Base-by-base conservation (phyloP, 2,888 invertebrate genomes). In the Oscheius sp. region DNA sequence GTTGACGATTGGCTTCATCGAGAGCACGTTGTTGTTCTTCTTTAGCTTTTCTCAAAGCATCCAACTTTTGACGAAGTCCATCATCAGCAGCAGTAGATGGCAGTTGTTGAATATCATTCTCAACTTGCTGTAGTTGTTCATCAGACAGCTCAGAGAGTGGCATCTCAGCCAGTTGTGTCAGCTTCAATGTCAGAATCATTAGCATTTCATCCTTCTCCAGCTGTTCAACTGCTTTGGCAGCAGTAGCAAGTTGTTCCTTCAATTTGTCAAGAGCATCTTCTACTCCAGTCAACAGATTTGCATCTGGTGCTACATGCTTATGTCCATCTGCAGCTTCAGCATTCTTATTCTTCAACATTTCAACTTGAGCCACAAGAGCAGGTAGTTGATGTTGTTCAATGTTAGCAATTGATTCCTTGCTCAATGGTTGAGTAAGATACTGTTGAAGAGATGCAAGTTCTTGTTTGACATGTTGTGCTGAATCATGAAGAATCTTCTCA, bases 401-500 rank as follows among this genome's bases (percentile, higher is more conserved):
- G 38, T 41, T 50, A 3, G 38, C 50, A 51, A 62, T 50, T 17
- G 41, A 26, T 0, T 61, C 62, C 41, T 36, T 33, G 49, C 41
- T 67, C 20, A 33, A 44, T 32, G 69, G 63, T 38, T 67, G 45
- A 38, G 62, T 61, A 32, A 72, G 68, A 36, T 59, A 36, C 20
- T 68, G 71, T 57, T 70, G 64, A n/a, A 72, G 61, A 47, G 33
- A 65, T 5, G 64, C 73, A 36, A 73, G 59, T 63, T 78, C 76
- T 26, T 75, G 64, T 24, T 67, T 54, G 44, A 80, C 67, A 51
- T 75, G 75, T 36, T 70, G 68, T 36, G 70, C 65, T 9, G 75
- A 74, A n/a, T 80, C 75, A 49, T 59, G 66, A 32, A 77, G 63
- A 57, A 76, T 68, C 49, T 73, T 66, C 41, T 77, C 75, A 50